Conservation (phyloP, 2,888 invertebrate genomes). For the Monochamus alternatus region DNA sequence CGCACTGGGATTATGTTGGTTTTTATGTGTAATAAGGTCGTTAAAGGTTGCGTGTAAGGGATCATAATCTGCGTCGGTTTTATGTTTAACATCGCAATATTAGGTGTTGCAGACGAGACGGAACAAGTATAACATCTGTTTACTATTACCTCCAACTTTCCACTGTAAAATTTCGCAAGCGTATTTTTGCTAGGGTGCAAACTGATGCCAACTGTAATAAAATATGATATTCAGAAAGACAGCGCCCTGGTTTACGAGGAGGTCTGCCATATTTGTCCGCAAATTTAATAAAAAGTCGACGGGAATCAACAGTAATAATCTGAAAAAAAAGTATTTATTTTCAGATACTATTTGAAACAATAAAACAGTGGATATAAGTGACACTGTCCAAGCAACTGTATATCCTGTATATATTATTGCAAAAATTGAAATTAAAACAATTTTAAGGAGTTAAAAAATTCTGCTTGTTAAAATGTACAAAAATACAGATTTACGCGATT, state of each 20-base stretch:
- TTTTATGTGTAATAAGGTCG: constrained; percentile 62
- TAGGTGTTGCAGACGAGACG: constrained; percentile 57
- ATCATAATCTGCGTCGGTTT: constrained; percentile 57
- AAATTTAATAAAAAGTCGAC: constrained; percentile 10
- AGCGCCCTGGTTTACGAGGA: constrained; percentile 54
- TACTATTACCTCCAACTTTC: constrained; percentile 58
- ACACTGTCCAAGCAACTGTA: too few relatives aligned
- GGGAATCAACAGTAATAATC: neutral
- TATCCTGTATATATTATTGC: too few relatives aligned
- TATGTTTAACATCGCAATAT: constrained; percentile 60
- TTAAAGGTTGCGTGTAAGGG: constrained; percentile 56
- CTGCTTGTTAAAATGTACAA: too few relatives aligned
- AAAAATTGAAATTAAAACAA: too few relatives aligned
- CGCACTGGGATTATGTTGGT: constrained; percentile 32
- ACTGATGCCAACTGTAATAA: constrained; percentile 60
- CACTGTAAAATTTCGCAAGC: constrained; percentile 57
- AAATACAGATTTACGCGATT: too few relatives aligned
- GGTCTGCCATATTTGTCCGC: constrained; percentile 29
- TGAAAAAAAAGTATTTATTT: neutral
- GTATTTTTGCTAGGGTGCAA: constrained; percentile 56
- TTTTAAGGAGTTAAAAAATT: too few relatives aligned
- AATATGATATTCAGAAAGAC: constrained; percentile 60
- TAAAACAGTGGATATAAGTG: too few relatives aligned
- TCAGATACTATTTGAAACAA: too few relatives aligned
- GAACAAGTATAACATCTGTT: constrained; percentile 60